A percentile compares a stretch with the other conserved stretches of the same genome.
These are phyloP conservation scores for Aphodius sticticus DNA, from an alignment of 2,888 invertebrate species.

Conservation along the genomic window DNA sequence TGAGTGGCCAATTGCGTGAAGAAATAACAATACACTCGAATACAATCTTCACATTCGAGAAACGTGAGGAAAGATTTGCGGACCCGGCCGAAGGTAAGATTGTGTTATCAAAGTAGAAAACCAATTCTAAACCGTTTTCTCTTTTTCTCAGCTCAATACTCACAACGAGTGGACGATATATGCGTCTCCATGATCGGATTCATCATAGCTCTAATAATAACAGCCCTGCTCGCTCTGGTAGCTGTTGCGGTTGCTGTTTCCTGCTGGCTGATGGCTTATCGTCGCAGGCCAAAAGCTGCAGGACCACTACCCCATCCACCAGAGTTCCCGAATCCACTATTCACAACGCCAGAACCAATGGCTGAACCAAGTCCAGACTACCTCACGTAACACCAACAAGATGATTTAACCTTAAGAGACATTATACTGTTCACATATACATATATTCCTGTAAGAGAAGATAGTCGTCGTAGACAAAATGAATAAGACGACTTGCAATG, in stretches of 20 bases:
- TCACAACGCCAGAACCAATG: constrained; percentile 82
- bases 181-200: constrained; percentile 94
- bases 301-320: constrained; percentile 94
- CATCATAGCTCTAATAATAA: constrained; percentile 90
- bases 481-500: constrained; percentile 21
- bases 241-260: constrained; percentile 95
- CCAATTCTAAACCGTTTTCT: background rate
- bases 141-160: constrained; percentile 62
- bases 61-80: constrained; percentile 79
- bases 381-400: constrained; percentile 62
- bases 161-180: constrained; percentile 78
- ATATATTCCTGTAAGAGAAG: constrained; percentile 24
- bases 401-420: constrained; percentile 14
- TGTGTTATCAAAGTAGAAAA: background rate
- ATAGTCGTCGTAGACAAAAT: constrained; percentile 20
- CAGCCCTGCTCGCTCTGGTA: constrained; percentile 88
- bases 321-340: constrained; percentile 94
- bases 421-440: background rate
- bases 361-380: constrained; percentile 86
- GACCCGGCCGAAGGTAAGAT: constrained; percentile 79
- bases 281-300: constrained; percentile 84
- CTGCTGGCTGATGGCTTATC: constrained; percentile 94
- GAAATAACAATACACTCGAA: constrained; percentile 94
- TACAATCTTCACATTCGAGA: constrained; percentile 88
- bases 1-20: constrained; percentile 85